Base-by-base conservation (phyloP, 2,888 invertebrate genomes). In the Drosophila imparisetae region DNA sequence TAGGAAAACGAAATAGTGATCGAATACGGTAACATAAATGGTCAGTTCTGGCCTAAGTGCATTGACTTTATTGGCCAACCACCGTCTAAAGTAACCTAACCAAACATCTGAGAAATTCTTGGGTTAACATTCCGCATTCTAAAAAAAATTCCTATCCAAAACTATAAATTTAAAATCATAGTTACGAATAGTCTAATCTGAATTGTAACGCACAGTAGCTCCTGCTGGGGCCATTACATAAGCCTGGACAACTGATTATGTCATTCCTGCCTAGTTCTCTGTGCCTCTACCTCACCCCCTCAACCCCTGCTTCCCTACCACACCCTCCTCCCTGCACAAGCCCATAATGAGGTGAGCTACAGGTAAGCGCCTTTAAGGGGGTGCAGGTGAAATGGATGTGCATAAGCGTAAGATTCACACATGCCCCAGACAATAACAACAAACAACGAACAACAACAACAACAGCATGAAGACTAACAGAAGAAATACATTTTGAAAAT, bases 401-500 rank as follows among this genome's bases (percentile, higher is more conserved):
- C 66, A 74, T 81, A 86, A 83, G 76, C 81, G 77, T 84, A 77
- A 81, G 72, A 87, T 87, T 86, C 85, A 81, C 90, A 90, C 87
- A 90, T 78, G 81, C 58, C 55, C 66, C n/a, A 55, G 48, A 29
- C 61, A 49, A 58, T 57, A 74, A 68, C 45, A 45, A 45, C 45
- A 45, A 21, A 45, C 45, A 45, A 21, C 45, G 4, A 45, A 15
- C 53, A 62, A 54, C 59, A 67, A 72, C 52, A 45, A 4, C 36
- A 59, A 34, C 30, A 65, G 21, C 59, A 66, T 60, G 58, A 72
- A 71, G 66, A 70, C 59, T 27, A 81, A 76, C 78, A 85, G 63
- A 75, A 80, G 77, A 82, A 90, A 89, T 77, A 87, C 90, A 90
- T 91, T 91, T 90, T 78, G 66, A 86, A 83, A 86, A 83, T 79